These are phyloP conservation scores for Pemphredon lugubris DNA, from an alignment of 2,888 invertebrate genomes.

Conservation along the genomic window DNA sequence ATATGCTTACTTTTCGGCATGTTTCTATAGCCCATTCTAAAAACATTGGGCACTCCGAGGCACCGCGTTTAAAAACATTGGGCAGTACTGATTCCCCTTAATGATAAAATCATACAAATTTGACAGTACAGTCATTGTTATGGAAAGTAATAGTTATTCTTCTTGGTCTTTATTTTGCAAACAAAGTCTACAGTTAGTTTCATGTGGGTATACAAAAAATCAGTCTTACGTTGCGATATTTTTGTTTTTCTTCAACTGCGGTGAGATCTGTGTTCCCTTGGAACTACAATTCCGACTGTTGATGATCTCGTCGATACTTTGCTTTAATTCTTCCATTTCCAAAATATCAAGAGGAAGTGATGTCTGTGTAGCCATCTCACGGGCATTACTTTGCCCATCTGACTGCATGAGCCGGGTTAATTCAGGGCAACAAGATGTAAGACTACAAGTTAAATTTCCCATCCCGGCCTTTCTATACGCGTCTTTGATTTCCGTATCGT, in stretches of 20 bases:
- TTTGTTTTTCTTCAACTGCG: constrained; percentile 72
- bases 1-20: no score
- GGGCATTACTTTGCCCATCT: constrained; percentile 69
- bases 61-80: no score
- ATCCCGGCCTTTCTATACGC: constrained; percentile 69
- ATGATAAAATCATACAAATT: no score
- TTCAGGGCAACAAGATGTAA: constrained; percentile 74
- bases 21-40: no score
- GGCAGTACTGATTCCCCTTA: no score
- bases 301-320: constrained; percentile 78
- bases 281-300: constrained; percentile 77
- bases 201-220: no score
- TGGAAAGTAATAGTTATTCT: no score
- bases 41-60: no score
- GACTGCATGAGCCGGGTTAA: constrained; percentile 70
- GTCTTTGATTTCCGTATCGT: constrained; percentile 68
- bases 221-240: constrained; percentile 54
- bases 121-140: no score
- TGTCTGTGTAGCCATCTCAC: constrained; percentile 79
- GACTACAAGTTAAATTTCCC: constrained; percentile 74
- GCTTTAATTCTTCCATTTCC: constrained; percentile 79
- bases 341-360: constrained; percentile 77
- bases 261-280: constrained; percentile 77
- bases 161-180: no score
- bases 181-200: no score